Conservation (phyloP, 23 tunicate species). For the Ciona savignyi region DNA sequence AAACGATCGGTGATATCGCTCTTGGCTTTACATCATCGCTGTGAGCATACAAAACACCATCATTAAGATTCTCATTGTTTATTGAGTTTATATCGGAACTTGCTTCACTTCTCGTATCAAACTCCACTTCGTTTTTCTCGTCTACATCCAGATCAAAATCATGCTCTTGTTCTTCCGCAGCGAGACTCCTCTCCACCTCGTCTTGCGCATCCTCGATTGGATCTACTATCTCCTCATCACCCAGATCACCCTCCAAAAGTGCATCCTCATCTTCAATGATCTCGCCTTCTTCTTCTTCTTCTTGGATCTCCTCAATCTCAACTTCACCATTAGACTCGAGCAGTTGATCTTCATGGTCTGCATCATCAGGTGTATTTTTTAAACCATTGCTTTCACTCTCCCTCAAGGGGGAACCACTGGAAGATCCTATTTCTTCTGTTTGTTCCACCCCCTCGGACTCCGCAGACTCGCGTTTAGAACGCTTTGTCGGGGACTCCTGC, state of each 20-base stretch:
- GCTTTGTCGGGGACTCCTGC: too few relatives aligned
- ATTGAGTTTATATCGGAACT: conserved; percentile 24
- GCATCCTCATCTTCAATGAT: conserved; percentile 9
- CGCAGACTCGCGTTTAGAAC: too few relatives aligned
- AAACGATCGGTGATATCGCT: conserved; percentile 83
- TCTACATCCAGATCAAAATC: conserved; percentile 3
- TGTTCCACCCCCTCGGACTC: too few relatives aligned
- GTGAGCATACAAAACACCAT: conserved; percentile 1
- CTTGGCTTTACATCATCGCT: conserved; percentile 5
- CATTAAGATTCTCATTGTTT: too few relatives aligned
- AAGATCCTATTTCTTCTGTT: too few relatives aligned
- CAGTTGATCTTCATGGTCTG: too few relatives aligned
- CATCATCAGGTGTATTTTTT: too few relatives aligned
- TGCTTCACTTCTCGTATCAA: conserved; percentile 69
- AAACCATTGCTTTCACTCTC: too few relatives aligned
- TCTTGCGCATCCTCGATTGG: background rate
- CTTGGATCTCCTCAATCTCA: too few relatives aligned
- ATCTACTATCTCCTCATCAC: conserved; percentile 2
- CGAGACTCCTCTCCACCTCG: background rate
- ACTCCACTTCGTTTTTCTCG: conserved; percentile 2
- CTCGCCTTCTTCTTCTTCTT: conserved; percentile 12
- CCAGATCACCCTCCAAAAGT: background rate
- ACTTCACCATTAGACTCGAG: too few relatives aligned
- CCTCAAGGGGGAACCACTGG: too few relatives aligned
- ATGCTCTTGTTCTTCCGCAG: background rate